Evolutionary conservation across 2,797 vertebrate species (phyloP).

Genomic region (Myripristis murdjan): DNA sequence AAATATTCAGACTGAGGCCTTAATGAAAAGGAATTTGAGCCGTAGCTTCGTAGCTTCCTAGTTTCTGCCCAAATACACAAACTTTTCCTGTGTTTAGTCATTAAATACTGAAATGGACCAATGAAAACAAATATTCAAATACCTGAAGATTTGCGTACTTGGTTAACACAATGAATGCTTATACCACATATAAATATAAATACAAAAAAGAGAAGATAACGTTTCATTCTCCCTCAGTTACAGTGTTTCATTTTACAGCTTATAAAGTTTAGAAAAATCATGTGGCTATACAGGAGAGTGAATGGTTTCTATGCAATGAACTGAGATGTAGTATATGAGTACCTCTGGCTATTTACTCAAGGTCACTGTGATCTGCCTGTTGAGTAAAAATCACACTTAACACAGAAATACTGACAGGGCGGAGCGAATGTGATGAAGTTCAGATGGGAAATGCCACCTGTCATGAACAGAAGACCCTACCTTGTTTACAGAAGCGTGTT

Average conservation of each 20-base stretch:
- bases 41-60: constrained; percentile 18
- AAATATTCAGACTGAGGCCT: constrained; percentile 15
- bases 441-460: constrained; percentile 1
- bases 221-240: not conserved
- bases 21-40: constrained; percentile 12
- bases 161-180: constrained; percentile 11
- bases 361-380: not conserved
- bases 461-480: not conserved
- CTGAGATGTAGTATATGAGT: not conserved
- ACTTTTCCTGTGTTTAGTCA: constrained; percentile 1
- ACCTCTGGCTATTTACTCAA: not conserved
- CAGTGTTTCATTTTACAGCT: constrained; percentile 10
- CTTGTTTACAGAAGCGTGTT: constrained; percentile 15
- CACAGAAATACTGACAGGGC: not conserved
- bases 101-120: not conserved
- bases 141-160: not conserved
- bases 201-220: not conserved
- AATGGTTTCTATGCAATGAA: not conserved
- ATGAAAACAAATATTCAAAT: constrained; percentile 1
- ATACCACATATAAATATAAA: not conserved
- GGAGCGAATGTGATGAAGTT: not conserved
- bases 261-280: not conserved
- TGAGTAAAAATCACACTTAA: constrained; percentile 3
- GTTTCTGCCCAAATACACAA: constrained; percentile 9
- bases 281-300: not conserved